Percentiles rank a stretch among this genome's conserved stretches.
Conservation (phyloP, 2,888 invertebrate genomes). For the Sipha maydis region DNA sequence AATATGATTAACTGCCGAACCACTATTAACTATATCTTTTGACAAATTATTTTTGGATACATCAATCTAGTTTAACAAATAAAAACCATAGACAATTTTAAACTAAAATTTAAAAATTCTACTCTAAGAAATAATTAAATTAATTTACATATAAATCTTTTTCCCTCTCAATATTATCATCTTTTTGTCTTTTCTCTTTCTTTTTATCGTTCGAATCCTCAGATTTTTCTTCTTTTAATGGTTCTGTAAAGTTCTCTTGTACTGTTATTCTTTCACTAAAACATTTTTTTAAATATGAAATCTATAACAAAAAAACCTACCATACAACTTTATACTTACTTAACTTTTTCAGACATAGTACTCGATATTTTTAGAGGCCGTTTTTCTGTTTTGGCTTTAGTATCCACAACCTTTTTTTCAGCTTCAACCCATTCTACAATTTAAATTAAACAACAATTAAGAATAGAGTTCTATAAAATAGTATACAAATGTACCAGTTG, state of each 20-base stretch:
- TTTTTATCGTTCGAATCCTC: conserved; percentile 47
- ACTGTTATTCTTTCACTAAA: conserved; percentile 40
- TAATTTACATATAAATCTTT: conserved; percentile 41
- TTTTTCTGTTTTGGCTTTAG: conserved; percentile 47
- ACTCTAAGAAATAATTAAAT: neutral
- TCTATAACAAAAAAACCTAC: neutral
- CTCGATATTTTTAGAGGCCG: conserved; percentile 17
- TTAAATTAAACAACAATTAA: neutral
- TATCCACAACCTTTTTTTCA: conserved; percentile 51
- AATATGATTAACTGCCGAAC: conserved; percentile 24
- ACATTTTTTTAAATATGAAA: neutral
- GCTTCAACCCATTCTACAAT: conserved; percentile 56
- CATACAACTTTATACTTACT: conserved; percentile 13
- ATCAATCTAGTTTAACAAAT: conserved; percentile 40
- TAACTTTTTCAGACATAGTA: conserved; percentile 10
- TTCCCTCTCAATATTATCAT: conserved; percentile 49
- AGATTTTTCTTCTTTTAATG: conserved; percentile 22
- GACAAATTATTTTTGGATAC: conserved; percentile 5
- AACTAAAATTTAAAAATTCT: neutral
- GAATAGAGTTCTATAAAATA: neutral
- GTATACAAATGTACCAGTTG: conserved; percentile 17
- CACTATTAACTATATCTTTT: conserved; percentile 32
- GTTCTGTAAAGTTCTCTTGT: conserved; percentile 16
- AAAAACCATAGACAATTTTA: neutral
- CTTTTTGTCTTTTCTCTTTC: conserved; percentile 57